Conservation (phyloP, 2,888 invertebrate species). For the Erebia palarica region DNA sequence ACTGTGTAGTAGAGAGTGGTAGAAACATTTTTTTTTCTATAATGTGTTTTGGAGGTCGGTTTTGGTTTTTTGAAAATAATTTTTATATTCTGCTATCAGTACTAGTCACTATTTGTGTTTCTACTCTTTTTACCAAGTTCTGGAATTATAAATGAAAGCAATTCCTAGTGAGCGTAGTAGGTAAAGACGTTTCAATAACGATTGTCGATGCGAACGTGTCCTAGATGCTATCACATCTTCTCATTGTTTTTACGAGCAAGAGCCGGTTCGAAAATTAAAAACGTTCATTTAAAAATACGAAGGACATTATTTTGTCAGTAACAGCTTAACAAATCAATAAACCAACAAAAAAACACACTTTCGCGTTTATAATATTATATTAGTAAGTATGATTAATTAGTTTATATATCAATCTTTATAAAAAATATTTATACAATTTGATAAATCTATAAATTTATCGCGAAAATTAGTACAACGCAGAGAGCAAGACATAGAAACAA, state of each 20-base stretch:
- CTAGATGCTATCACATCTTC: constrained; percentile 19
- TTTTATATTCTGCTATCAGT: not conserved
- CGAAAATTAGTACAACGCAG: no score
- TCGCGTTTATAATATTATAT: no score
- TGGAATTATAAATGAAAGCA: not conserved
- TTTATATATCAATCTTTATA: no score
- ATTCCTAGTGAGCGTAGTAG: constrained; percentile 5
- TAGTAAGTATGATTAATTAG: no score
- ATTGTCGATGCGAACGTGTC: constrained; percentile 17
- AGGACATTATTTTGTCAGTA: not conserved
- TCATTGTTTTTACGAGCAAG: constrained; percentile 8
- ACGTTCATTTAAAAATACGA: not conserved
- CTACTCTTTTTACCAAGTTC: not conserved
- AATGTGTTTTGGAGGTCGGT: not conserved
- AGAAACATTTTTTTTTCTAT: no score
- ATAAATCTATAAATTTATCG: no score
- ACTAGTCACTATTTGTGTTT: not conserved
- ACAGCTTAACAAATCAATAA: no score
- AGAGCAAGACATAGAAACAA: no score
- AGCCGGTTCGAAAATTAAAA: not conserved
- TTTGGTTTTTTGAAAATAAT: not conserved
- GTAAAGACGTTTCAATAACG: constrained; percentile 20
- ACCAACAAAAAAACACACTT: no score
- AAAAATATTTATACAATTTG: no score
- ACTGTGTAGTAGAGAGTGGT: no score